These are phyloP conservation scores for Cynopterus brachyotis DNA, from an alignment of 2,113 vertebrate genomes.

Conservation along the genomic window DNA sequence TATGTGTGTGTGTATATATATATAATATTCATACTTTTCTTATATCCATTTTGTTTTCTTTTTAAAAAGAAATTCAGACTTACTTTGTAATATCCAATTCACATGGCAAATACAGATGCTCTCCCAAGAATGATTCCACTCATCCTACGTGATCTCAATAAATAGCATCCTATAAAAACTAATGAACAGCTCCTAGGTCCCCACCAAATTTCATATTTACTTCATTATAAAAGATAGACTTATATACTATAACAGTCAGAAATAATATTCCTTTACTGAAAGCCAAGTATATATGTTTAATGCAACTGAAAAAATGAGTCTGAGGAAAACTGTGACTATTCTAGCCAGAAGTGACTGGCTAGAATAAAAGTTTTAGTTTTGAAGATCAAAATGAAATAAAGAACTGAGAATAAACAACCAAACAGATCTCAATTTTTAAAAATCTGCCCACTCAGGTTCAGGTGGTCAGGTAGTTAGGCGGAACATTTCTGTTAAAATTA, in stretches of 20 bases:
- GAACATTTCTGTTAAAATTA: not conserved
- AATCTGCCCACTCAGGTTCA: not conserved
- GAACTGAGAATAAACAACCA: not conserved
- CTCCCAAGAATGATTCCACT: conserved; percentile 27
- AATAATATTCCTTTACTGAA: conserved; percentile 6
- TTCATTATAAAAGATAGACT: not conserved
- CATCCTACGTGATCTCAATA: not conserved
- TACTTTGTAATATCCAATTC: conserved; percentile 33
- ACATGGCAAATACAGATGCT: not conserved
- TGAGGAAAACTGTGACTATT: not conserved
- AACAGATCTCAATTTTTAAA: not conserved
- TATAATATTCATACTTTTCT: not conserved
- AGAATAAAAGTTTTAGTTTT: conserved; percentile 12
- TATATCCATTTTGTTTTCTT: conserved; percentile 3
- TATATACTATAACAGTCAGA: not conserved
- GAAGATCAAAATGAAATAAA: conserved; percentile 20
- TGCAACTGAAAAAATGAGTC: not conserved
- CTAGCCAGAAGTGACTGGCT: not conserved
- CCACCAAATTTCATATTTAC: conserved; percentile 52
- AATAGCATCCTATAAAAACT: conserved; percentile 43
- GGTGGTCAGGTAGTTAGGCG: not conserved
- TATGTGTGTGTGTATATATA: not conserved
- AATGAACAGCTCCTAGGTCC: not conserved
- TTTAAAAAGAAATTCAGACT: conserved; percentile 35
- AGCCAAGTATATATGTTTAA: not conserved